phyloP scores from a whole-genome alignment of 2,113 vertebrate genomes.

The Balaeniceps rex region DNA sequence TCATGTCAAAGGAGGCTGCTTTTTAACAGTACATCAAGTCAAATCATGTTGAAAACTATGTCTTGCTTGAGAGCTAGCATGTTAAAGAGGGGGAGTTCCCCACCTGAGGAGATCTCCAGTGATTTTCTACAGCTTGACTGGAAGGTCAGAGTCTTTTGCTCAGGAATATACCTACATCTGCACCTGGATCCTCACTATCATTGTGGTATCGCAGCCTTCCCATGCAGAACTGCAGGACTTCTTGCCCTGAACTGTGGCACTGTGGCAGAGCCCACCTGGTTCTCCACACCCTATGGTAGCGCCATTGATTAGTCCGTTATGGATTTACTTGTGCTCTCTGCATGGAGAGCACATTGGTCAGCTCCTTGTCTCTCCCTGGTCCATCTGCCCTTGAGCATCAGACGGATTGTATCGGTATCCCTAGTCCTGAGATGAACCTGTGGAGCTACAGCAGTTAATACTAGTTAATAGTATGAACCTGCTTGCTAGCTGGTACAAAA shows the following conservation, averaged over 20 bases:
- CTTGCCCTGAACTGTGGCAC: neutral
- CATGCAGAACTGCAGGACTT: neutral
- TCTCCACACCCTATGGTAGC: neutral
- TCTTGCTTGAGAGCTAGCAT: neutral
- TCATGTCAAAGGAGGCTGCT: neutral
- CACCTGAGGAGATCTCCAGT: neutral
- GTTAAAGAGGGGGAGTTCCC: neutral
- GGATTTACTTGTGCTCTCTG: neutral
- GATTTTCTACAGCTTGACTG: neutral
- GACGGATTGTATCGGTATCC: neutral
- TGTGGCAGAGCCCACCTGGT: neutral
- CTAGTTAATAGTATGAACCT: neutral
- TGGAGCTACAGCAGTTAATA: neutral
- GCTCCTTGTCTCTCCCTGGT: neutral
- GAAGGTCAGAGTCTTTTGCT: neutral
- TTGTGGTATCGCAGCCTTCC: neutral
- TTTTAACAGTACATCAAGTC: neutral
- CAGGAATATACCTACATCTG: neutral
- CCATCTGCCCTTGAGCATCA: neutral
- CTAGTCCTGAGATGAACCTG: neutral
- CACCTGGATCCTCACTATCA: neutral
- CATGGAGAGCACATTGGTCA: neutral
- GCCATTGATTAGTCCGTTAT: rapidly evolving
- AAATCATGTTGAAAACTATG: neutral
- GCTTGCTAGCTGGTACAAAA: neutral